These are phyloP conservation scores for Steromphala cineraria DNA, from an alignment of 2,888 invertebrate genomes.

Conservation along the genomic window DNA sequence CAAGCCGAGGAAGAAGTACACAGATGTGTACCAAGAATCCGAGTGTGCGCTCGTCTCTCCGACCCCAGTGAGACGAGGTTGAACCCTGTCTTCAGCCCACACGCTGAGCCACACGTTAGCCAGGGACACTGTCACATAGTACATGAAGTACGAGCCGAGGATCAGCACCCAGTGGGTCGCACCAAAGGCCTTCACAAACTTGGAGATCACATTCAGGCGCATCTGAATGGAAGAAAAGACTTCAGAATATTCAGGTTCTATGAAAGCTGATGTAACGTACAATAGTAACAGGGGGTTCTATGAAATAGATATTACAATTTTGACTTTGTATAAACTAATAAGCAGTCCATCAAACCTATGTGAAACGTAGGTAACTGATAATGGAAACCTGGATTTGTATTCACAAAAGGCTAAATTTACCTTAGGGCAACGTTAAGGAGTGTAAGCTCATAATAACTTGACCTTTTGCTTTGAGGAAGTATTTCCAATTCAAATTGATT, in stretches of 20 bases:
- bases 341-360: no score
- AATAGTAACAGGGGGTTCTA: no score
- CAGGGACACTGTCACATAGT: constrained; percentile 1
- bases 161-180: not conserved
- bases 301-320: no score
- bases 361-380: no score
- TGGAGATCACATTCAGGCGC: constrained; percentile 87
- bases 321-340: no score
- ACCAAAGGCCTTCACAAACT: constrained; percentile 1
- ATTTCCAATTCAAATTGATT: no score
- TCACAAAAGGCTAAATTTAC: no score
- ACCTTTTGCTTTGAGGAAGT: no score
- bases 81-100: constrained; percentile 72
- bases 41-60: not conserved
- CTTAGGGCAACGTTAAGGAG: no score
- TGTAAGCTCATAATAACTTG: no score
- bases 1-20: constrained; percentile 75
- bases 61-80: not conserved
- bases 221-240: constrained; percentile 77
- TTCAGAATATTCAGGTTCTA: not conserved
- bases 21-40: constrained; percentile 74
- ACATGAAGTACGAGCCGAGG: not conserved
- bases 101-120: constrained; percentile 71
- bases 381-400: no score
- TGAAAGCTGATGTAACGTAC: no score